Evolutionary conservation across 1,140 invertebrate species (phyloP).

Genomic region (Araneus ventricosus): DNA sequence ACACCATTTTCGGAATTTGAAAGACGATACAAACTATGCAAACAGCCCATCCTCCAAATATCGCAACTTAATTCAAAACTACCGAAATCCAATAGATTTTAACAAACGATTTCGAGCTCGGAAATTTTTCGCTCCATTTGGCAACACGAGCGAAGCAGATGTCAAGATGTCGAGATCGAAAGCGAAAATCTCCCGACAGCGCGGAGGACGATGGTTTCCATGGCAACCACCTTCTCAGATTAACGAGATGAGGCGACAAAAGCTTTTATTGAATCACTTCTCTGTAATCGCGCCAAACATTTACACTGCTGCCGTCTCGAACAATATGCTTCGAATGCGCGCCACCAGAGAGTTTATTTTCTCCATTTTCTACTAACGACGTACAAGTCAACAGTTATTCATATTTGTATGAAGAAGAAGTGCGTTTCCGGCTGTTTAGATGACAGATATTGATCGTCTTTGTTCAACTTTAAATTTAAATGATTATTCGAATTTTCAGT

Average conservation of each 20-base stretch:
- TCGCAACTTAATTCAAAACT: too few species aligned
- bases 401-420: not conserved
- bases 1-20: too few species aligned
- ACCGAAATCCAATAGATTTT: slow-evolving; percentile 20
- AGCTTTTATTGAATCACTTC: slow-evolving; percentile 73
- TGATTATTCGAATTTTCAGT: too few species aligned
- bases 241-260: slow-evolving; percentile 72
- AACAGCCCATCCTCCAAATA: too few species aligned
- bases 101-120: not conserved
- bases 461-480: not conserved
- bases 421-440: not conserved
- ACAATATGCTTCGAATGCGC: not conserved
- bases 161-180: not conserved
- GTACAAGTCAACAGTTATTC: not conserved
- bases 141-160: not conserved
- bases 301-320: slow-evolving; percentile 46
- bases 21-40: too few species aligned
- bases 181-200: not conserved
- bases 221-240: slow-evolving; percentile 66
- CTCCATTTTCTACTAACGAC: not conserved
- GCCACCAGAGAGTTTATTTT: not conserved
- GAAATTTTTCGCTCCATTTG: not conserved
- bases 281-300: slow-evolving; percentile 62
- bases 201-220: slow-evolving; percentile 31
- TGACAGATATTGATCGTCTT: not conserved